Percentiles rank a stretch among this genome's conserved stretches.
phyloP scores from a whole-genome alignment of 2,888 invertebrate genomes.

The Plemyria rubiginata region DNA sequence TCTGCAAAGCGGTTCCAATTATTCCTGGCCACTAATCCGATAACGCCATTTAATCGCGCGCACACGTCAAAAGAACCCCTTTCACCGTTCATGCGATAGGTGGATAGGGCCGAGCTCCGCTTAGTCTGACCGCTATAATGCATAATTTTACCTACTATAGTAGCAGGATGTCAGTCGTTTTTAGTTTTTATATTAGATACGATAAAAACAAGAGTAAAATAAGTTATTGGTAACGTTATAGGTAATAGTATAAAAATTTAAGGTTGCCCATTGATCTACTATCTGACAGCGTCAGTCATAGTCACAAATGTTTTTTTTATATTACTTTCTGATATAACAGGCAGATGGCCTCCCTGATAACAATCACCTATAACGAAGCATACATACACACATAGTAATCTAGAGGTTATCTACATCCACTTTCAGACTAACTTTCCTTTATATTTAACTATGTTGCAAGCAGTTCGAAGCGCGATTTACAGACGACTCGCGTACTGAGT shows the following conservation, averaged over 20 bases:
- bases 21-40: constrained; percentile 42
- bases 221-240: no score
- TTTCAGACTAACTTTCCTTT: neutral
- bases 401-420: no score
- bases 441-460: neutral
- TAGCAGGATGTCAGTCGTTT: neutral
- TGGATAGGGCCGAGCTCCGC: constrained; percentile 32
- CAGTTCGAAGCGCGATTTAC: no score
- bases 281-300: no score
- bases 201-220: no score
- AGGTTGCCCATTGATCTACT: no score
- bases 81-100: constrained; percentile 43
- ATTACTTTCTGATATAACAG: no score
- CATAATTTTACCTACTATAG: neutral
- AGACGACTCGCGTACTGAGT: neutral
- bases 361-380: no score
- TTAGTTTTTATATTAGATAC: neutral
- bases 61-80: constrained; percentile 43
- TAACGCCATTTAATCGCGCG: constrained; percentile 38
- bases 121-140: constrained; percentile 43
- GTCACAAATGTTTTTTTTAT: no score
- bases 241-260: no score
- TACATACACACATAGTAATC: no score
- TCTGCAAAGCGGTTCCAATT: constrained; percentile 34
- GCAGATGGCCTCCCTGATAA: no score